phyloP scores from a whole-genome alignment of 2,113 vertebrate species.

The Romanogobio albipinnatus region DNA sequence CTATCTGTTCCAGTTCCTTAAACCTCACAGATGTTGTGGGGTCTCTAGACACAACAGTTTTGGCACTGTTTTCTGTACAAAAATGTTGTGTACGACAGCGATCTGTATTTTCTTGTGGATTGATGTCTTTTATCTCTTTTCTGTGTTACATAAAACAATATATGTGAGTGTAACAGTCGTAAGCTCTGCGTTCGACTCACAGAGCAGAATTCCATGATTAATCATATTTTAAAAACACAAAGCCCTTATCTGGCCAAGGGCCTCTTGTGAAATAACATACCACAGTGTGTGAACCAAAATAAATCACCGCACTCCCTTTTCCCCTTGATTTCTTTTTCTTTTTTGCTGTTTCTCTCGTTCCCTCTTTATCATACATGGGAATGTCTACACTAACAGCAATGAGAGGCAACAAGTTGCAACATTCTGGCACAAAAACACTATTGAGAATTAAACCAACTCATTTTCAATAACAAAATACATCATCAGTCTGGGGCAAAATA shows the following conservation, averaged over 20 bases:
- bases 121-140: not conserved
- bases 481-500: conserved; percentile 14
- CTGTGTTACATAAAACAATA: conserved; percentile 1
- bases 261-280: conserved; percentile 53
- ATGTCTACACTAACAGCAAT: conserved; percentile 12
- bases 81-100: not conserved
- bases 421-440: conserved; percentile 2
- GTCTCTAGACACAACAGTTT: conserved; percentile 20
- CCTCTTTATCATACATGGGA: conserved; percentile 17
- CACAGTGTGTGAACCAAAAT: conserved; percentile 46
- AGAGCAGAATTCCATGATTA: conserved; percentile 25
- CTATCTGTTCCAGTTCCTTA: conserved; percentile 30
- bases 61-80: not conserved
- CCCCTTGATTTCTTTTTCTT: conserved; percentile 10
- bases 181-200: not conserved
- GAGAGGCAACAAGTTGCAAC: conserved; percentile 17
- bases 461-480: conserved; percentile 40
- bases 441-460: conserved; percentile 23
- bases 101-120: not conserved
- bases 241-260: conserved; percentile 41
- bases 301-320: conserved; percentile 22
- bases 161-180: not conserved
- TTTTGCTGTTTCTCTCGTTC: not conserved
- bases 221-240: conserved; percentile 15
- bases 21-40: conserved; percentile 23